phyloP scores from a whole-genome alignment of 92 coral and sea anemone genomes.

The Ricordea florida region DNA sequence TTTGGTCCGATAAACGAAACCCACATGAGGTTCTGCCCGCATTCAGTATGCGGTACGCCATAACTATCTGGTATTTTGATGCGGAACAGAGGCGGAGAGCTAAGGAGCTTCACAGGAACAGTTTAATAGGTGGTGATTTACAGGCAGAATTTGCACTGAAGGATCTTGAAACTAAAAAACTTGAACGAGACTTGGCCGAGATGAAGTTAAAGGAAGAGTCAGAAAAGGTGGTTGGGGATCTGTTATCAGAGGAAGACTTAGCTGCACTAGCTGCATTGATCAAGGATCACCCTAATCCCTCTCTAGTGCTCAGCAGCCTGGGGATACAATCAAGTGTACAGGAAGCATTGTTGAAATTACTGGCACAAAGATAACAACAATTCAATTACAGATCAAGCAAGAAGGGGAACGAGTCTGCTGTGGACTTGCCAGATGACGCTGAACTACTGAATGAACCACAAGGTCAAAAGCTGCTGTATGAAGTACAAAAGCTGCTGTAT shows the following conservation, averaged over 20 bases:
- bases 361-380: constrained; percentile 45
- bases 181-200: constrained; percentile 64
- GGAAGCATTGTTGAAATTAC: constrained; percentile 53
- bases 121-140: constrained; percentile 31
- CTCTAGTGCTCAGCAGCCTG: neutral
- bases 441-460: too few species aligned
- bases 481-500: too few species aligned
- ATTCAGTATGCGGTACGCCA: constrained; percentile 76
- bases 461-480: too few species aligned
- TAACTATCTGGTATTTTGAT: constrained; percentile 95
- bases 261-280: constrained; percentile 55
- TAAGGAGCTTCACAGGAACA: constrained; percentile 47
- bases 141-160: constrained; percentile 55
- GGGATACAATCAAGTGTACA: constrained; percentile 62
- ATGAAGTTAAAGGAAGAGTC: constrained; percentile 61
- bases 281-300: constrained; percentile 52
- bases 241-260: constrained; percentile 68
- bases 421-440: too few species aligned
- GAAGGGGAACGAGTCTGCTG: too few species aligned
- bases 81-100: constrained; percentile 72
- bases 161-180: constrained; percentile 66
- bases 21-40: constrained; percentile 98
- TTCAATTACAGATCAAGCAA: too few species aligned
- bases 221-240: constrained; percentile 49
- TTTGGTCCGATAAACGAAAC: constrained; percentile 91